Evolutionary conservation across 2,888 invertebrate species (phyloP), one percentile per base, ranked within the genome.

Genomic region (Vanessa cardui): DNA sequence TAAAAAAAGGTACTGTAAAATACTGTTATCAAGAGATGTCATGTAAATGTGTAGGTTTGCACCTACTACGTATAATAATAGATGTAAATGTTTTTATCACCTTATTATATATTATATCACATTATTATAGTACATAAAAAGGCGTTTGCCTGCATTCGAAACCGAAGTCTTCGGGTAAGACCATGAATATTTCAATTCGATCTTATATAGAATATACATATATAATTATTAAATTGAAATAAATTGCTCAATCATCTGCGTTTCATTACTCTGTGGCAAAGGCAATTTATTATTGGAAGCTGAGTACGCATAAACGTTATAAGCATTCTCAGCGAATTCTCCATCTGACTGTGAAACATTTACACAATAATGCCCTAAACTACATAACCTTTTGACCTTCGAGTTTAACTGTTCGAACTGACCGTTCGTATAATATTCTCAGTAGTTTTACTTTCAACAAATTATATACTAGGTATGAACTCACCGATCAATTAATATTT

Each of bases 311-410:
- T 61, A 61, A 66, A 39, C 60, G 47, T 66, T 66, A 49, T 45
- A 49, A 31, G 49, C 49, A 47, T 62, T 66, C 56, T 62, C 49
- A 66, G 62, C 49, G 62, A 47, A 66, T 66, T 44, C 62, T 62
- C 61, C 18, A 61, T 58, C n/a, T 66, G 62, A 31, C 50, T 47
- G 58, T 26, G 56, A 47, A 26, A 47, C 56, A 39, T 56, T 56
- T 54, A n/a, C 18, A 56, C 56, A 56, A 56, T 56, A n/a, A 56
- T 39, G 56, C 39, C 12, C 56, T 56, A 56, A 56, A 56, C 56
- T 39, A 56, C 18, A 33, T 26, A 16, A 56, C 56, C 56, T 39
- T 16, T 18, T 33, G 20, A 9, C 56, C 59, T 60, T 49, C 49
- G 2, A 9, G 18, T 31, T 61, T 49, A 49, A 31, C 33, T 33